Base-by-base conservation (phyloP, 2,888 invertebrate genomes). In the Opisthograptis luteolata region DNA sequence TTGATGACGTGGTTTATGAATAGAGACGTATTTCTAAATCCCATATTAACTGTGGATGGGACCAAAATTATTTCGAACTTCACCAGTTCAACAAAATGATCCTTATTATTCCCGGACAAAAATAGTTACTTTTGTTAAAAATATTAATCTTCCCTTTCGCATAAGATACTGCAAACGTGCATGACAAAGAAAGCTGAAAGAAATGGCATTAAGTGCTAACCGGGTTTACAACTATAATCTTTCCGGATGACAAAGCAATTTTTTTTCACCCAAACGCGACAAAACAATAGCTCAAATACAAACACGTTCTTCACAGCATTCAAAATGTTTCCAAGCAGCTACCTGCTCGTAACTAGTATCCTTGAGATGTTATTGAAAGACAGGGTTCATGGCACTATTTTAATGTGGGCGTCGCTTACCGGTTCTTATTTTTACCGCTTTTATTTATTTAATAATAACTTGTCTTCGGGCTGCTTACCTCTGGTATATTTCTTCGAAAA, bases 401-500 rank as follows among this genome's bases (percentile, higher is more conserved):
- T 24, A 42, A 24, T 35, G 37, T 35, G 34, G 46, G 46, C 37
- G 55, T 39, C 36, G 17, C 28, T 1, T 34, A 43, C 34, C 34
- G 44, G 47, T 51, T 46, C 24, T 28, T 25, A 17, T 19, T 42
- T 34, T 50, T 41, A 36, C 30, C 15, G 24, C 6, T 19, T 43
- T 27, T 42, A 42, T 49, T 47, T 51, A 32, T 44, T 40, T 31
- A 25, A n/a, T n/a, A n/a, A n/a, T n/a, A n/a, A 24, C 12, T 35
- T 35, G 24, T 34, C 40, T 43, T 34, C 13, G 36, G 47, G 36
- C 14, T 41, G 59, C 70, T 87, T 55, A 96, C 96, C 93, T 93
- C 62, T 96, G 94, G 81, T 93, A 97, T 68, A 97, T 93, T 77
- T 96, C 96, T 88, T 97, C 94, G 85, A 97, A 97, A 64, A 97